Base-by-base conservation (phyloP, 2,797 vertebrate species). In the Lepus townsendii region DNA sequence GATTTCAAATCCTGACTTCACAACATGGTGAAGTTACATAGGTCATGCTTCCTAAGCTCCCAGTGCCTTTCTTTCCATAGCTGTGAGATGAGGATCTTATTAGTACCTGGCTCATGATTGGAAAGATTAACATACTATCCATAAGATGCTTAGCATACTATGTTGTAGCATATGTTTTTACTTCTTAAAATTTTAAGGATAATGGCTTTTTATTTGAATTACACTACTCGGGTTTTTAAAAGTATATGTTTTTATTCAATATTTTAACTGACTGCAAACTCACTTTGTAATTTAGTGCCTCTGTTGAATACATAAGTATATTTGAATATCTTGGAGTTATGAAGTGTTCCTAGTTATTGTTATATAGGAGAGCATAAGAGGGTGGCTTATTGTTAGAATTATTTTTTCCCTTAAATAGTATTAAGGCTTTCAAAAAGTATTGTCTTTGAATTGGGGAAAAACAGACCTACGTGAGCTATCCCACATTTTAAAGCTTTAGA, bases 381-480 rank as follows among this genome's bases (percentile, higher is more conserved):
- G 62, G 27, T 68, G 75, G 88, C 47, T 90, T 92, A 79, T 4
- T 83, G 3, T 93, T 95, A 88, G 2, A 66, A 20, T 83, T 90
- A 72, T 66, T 84, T 94, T 93, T 95, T 96, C 57, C 65, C 26
- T 87, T 86, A n/a, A 60, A 26, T 77, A 92, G 17, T 88, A 30
- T 63, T 94, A 94, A 87, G 35, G 19, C 65, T 84, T 93, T 96
- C 57, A 94, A 35, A 91, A 91, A 93, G 20, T 88, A 42, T 63
- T 95, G 68, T 77, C 90, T 26, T 96, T 96, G 66, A 96, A 88
- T 88, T 96, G 87, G 68, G 17, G 20, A 69, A 93, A 96, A 97
- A 83, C 14, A 32, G 95, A 88, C 47, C 60, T 95, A 84, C 66
- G 0, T 84, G 68, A 92, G 75, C 93, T 96, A 96, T 24, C 88